Conservation (phyloP, 2,888 invertebrate genomes). For the Listrodromus nycthemerus region DNA sequence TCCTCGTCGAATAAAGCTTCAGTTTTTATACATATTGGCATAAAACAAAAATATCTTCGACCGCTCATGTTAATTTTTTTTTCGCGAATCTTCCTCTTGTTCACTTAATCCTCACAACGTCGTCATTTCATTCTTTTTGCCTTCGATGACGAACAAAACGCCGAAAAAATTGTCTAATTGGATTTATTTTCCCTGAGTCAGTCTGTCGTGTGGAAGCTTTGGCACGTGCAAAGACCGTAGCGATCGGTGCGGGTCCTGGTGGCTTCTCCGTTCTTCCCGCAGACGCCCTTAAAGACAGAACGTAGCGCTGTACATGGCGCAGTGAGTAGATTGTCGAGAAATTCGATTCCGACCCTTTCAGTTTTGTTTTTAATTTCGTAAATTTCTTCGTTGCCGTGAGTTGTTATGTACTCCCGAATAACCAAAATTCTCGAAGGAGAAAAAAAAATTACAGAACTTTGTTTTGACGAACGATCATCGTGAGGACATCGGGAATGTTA, state of each 20-base stretch:
- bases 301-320: slow-evolving; percentile 76
- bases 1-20: not conserved
- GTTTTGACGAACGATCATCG: slow-evolving; percentile 36
- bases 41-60: not conserved
- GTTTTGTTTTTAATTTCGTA: slow-evolving; percentile 42
- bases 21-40: not conserved
- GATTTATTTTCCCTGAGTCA: slow-evolving; percentile 75
- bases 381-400: slow-evolving; percentile 39
- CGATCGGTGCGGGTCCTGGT: slow-evolving; percentile 79
- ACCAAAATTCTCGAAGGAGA: slow-evolving; percentile 1
- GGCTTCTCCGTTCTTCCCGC: slow-evolving; percentile 78
- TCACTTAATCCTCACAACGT: not conserved
- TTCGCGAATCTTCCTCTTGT: not conserved
- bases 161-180: slow-evolving; percentile 65
- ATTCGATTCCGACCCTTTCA: slow-evolving; percentile 56
- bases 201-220: slow-evolving; percentile 81
- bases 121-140: slow-evolving; percentile 16
- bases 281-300: slow-evolving; percentile 77
- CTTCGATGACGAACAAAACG: not conserved
- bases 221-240: slow-evolving; percentile 79
- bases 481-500: slow-evolving; percentile 37
- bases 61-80: not conserved
- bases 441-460: slow-evolving; percentile 13
- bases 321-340: slow-evolving; percentile 78
- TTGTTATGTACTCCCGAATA: slow-evolving; percentile 42